Conservation (phyloP, 1,140 invertebrate genomes). For the Trichonephila clavata region DNA sequence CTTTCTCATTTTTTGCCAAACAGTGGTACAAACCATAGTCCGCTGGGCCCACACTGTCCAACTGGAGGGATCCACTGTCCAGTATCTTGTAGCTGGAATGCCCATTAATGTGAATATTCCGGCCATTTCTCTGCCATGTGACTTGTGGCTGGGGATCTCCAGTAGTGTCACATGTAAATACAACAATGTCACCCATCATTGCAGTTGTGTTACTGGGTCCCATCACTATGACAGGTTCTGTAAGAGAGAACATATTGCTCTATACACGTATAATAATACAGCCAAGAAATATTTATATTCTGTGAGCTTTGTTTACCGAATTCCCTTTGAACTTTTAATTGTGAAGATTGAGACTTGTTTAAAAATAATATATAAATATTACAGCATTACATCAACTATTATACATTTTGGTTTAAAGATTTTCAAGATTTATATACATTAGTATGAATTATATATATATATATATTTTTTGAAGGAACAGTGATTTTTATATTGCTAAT, state of each 20-base stretch:
- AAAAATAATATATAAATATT: no score
- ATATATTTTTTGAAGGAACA: no score
- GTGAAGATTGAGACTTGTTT: no score
- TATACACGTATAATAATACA: no score
- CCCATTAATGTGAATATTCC: slow-evolving; percentile 83
- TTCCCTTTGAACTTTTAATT: no score
- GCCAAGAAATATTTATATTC: no score
- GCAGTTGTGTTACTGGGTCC: slow-evolving; percentile 93
- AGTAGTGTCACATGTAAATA: slow-evolving; percentile 91
- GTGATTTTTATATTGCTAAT: no score
- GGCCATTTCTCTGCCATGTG: slow-evolving; percentile 91
- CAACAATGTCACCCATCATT: slow-evolving; percentile 93
- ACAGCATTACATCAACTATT: no score
- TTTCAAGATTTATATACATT: no score
- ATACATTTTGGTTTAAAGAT: no score
- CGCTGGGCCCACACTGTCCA: slow-evolving; percentile 75
- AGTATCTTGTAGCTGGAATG: slow-evolving; percentile 61
- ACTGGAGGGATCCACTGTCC: slow-evolving; percentile 70
- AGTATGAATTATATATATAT: no score
- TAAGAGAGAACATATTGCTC: slow-evolving; percentile 78
- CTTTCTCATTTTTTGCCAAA: slow-evolving; percentile 73
- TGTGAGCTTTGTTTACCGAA: no score
- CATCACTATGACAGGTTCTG: slow-evolving; percentile 94
- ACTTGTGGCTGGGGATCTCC: slow-evolving; percentile 90
- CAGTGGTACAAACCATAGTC: slow-evolving; percentile 77